A percentile compares a stretch with the other conserved stretches of the same genome.
These are phyloP conservation scores for Acropora tenuis DNA, from an alignment of 64 coral and sea anemone genomes.

Conservation along the genomic window DNA sequence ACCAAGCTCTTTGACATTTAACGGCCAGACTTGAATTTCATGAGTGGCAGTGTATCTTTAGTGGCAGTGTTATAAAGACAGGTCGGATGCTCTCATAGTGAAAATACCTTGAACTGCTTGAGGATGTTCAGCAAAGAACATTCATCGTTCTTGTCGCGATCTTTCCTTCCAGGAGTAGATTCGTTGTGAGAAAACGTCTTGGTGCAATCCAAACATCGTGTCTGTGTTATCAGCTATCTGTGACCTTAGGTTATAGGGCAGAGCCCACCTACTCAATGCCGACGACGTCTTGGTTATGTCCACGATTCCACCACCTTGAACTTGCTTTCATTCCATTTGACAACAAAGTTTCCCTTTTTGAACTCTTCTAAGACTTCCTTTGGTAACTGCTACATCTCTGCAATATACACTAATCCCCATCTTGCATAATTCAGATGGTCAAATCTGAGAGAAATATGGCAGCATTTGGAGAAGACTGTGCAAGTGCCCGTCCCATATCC, in stretches of 20 bases:
- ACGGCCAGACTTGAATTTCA: conserved; percentile 30
- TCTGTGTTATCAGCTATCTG: conserved; percentile 57
- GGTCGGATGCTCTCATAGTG: conserved; percentile 5
- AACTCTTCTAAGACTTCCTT: conserved; percentile 55
- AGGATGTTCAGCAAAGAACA: conserved; percentile 16
- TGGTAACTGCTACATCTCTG: conserved; percentile 54
- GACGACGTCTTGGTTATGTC: conserved; percentile 44
- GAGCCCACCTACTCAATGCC: conserved; percentile 53
- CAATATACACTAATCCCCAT: conserved; percentile 53
- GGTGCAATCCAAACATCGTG: conserved; percentile 53
- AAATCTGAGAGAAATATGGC: conserved; percentile 57
- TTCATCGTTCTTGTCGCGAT: conserved; percentile 62
- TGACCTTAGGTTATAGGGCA: conserved; percentile 53
- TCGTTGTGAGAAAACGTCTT: conserved; percentile 66
- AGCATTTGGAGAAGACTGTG: conserved; percentile 62
- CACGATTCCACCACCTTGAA: conserved; percentile 63
- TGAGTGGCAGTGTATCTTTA: conserved; percentile 40
- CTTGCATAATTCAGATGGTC: conserved; percentile 52
- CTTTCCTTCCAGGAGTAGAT: not conserved
- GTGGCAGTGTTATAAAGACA: conserved; percentile 53
- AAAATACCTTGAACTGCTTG: conserved; percentile 69
- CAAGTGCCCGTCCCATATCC: conserved; percentile 52
- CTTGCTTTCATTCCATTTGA: conserved; percentile 50
- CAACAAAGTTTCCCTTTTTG: conserved; percentile 63
- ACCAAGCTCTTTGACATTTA: conserved; percentile 26